phyloP scores from a whole-genome alignment of 2,888 invertebrate genomes.

The Lasius platythorax region DNA sequence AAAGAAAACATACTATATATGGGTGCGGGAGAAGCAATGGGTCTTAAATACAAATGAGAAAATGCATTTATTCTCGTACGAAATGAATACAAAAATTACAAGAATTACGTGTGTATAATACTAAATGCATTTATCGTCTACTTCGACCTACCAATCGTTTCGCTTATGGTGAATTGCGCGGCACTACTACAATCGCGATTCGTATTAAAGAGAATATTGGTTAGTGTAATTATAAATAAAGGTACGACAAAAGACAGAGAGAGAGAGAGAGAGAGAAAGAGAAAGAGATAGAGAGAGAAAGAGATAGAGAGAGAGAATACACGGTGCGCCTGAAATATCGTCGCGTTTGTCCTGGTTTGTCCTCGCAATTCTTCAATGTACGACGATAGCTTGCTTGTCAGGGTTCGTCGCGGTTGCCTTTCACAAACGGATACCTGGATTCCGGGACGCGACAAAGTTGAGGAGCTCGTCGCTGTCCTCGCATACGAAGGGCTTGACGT shows the following conservation, averaged over 20 bases:
- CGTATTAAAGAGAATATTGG: conserved; percentile 23
- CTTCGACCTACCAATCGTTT: conserved; percentile 37
- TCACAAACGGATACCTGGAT: conserved; percentile 94
- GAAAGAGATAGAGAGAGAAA: neutral
- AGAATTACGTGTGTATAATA: conserved; percentile 31
- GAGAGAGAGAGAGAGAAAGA: neutral
- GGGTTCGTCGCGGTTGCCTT: neutral
- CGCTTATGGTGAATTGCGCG: conserved; percentile 41
- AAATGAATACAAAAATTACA: conserved; percentile 38
- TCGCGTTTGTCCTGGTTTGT: conserved; percentile 8
- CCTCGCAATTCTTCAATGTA: conserved; percentile 9
- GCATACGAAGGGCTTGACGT: conserved; percentile 95
- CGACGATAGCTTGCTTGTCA: conserved; percentile 31
- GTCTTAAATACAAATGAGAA: conserved; percentile 35
- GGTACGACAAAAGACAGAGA: conserved; percentile 4
- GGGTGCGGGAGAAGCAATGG: neutral
- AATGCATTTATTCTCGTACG: conserved; percentile 50
- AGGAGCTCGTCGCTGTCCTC: conserved; percentile 96
- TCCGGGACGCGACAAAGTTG: conserved; percentile 96
- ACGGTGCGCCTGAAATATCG: conserved; percentile 26
- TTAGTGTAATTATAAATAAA: conserved; percentile 55
- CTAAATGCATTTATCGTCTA: conserved; percentile 48
- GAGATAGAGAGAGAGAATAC: neutral
- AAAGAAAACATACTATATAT: no score
- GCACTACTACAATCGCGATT: conserved; percentile 45